Evolutionary conservation across 2,888 invertebrate species (phyloP), one percentile per base, ranked within the genome.

Genomic region (Oligia strigilis): DNA sequence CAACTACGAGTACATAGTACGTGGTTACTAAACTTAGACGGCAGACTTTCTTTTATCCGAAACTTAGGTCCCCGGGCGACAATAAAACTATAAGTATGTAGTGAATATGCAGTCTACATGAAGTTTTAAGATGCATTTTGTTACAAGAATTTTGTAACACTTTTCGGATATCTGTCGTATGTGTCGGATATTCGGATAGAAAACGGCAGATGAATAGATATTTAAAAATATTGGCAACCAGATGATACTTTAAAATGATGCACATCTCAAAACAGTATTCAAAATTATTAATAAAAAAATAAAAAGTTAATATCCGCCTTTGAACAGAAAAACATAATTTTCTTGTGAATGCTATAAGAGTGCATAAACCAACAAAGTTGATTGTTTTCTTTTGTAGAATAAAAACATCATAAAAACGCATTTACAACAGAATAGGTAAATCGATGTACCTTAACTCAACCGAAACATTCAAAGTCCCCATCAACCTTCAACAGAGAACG

Each of bases 31-130:
- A 92, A 92, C 89, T 91, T 91, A 69, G 70, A 76, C 80, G 84
- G 80, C 75, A 81, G 83, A 83, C 82, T 88, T 90, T 90, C 89
- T 90, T 90, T 91, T 90, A 90, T 90, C 90, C 87, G 77, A 85
- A 90, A 92, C 85, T 91, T 89, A 76, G 67, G 77, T 88, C 90
- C 86, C 90, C 5, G 49, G 83, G 84, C 82, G 84, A 81, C 87
- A 87, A 89, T 91, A 91, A 91, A 91, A 88, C 86, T 91, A 88
- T 87, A 87, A 88, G 83, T 89, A 87, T 85, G 79, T 86, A 82
- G 82, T 74, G 78, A 87, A 81, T 87, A 89, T 87, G 84, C 80
- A 83, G 72, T 72, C 75, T 74, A 75, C 78, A 77, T 82, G 81
- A 83, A 89, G 82, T 86, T 88, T 85, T 82, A 73, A 78, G 70